These are phyloP conservation scores for Tromatobia lineatoria DNA, from an alignment of 2,888 invertebrate genomes.

Conservation along the genomic window DNA sequence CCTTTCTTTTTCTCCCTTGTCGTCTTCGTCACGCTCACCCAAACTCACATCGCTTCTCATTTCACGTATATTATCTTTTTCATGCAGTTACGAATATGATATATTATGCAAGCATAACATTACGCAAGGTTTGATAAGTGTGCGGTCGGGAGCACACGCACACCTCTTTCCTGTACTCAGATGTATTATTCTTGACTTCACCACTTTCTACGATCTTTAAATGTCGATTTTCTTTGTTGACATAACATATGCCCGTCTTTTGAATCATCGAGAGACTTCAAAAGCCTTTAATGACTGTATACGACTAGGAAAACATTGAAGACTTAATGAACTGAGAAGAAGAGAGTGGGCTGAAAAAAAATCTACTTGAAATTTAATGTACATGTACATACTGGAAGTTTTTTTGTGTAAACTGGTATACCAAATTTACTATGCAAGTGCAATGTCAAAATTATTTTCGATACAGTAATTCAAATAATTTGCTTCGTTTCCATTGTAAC, in stretches of 20 bases:
- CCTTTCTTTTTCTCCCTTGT: conserved; percentile 42
- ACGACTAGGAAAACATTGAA: too few species aligned
- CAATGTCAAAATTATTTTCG: too few species aligned
- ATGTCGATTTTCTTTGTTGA: conserved; percentile 1
- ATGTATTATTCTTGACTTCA: not conserved
- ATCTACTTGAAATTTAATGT: too few species aligned
- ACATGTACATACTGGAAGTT: too few species aligned
- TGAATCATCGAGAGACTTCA: not conserved
- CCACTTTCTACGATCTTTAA: conserved; percentile 20
- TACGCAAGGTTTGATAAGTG: conserved; percentile 25
- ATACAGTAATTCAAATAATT: too few species aligned
- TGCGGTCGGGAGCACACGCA: conserved; percentile 17
- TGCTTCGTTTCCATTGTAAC: too few species aligned
- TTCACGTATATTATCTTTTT: conserved; percentile 22
- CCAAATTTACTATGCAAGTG: too few species aligned
- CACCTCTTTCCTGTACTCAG: not conserved
- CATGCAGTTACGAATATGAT: conserved; percentile 17
- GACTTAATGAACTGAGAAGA: too few species aligned
- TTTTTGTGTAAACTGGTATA: too few species aligned
- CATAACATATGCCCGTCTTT: not conserved
- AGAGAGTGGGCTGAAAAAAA: too few species aligned
- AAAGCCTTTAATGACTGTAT: not conserved
- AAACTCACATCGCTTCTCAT: conserved; percentile 38
- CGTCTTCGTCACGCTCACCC: conserved; percentile 43
- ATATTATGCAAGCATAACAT: conserved; percentile 30